phyloP scores from a whole-genome alignment of 2,797 vertebrate species.

The Diplodus puntazzo region DNA sequence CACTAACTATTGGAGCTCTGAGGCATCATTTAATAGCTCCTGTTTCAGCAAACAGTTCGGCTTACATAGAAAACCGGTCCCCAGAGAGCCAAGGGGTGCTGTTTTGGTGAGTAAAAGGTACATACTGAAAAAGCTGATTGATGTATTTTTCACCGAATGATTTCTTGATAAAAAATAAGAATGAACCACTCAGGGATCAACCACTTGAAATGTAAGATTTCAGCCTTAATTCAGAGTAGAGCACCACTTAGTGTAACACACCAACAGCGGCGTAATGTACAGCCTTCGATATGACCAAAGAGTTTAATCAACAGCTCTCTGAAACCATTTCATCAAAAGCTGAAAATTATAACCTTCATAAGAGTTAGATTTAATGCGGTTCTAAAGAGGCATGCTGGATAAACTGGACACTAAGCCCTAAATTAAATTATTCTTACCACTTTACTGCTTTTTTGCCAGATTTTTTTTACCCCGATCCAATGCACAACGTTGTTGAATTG shows the following conservation, averaged over 20 bases:
- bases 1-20: not conserved
- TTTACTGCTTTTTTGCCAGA: not conserved
- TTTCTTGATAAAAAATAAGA: not conserved
- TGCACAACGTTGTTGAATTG: not conserved
- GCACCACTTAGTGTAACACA: not conserved
- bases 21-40: slow-evolving; percentile 1
- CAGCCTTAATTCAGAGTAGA: not conserved
- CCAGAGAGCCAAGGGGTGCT: not conserved
- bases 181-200: not conserved
- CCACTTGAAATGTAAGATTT: not conserved
- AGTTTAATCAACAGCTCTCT: no score
- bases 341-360: not conserved
- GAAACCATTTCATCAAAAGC: no score
- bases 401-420: not conserved
- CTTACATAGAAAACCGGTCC: not conserved
- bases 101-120: not conserved
- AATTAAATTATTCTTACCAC: not conserved
- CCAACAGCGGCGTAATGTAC: no score
- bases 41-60: not conserved
- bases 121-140: not conserved
- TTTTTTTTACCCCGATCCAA: not conserved
- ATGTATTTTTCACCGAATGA: not conserved
- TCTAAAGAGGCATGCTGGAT: not conserved
- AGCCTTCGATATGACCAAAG: no score
- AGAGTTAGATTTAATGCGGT: no score